phyloP scores from a whole-genome alignment of 2,888 invertebrate species.

The Tubulanus polymorphus region DNA sequence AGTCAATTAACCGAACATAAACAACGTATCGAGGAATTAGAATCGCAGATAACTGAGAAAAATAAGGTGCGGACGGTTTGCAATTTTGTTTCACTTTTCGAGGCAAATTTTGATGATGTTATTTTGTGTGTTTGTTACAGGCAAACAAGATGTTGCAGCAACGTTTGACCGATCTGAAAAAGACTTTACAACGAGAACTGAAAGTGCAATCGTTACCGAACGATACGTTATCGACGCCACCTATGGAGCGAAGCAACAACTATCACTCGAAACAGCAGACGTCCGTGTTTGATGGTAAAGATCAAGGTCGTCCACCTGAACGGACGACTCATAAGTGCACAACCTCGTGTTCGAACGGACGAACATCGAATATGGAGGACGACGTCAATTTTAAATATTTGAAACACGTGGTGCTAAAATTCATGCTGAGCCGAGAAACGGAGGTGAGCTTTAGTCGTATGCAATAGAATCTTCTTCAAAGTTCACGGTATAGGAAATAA shows the following conservation, averaged over 20 bases:
- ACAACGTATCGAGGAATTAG: slow-evolving; percentile 56
- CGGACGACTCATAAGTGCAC: neutral
- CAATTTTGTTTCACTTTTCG: no score
- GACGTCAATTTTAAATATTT: slow-evolving; percentile 81
- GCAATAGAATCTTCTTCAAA: no score
- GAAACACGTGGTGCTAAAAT: slow-evolving; percentile 89
- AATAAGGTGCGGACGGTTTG: slow-evolving; percentile 54
- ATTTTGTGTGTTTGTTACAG: slow-evolving; percentile 22
- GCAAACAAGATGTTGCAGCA: slow-evolving; percentile 79
- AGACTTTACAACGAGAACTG: slow-evolving; percentile 82
- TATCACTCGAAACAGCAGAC: no score
- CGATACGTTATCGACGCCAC: slow-evolving; percentile 44
- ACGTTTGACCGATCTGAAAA: slow-evolving; percentile 82
- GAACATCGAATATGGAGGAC: slow-evolving; percentile 36
- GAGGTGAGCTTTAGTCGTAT: slow-evolving; percentile 54
- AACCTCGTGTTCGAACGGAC: neutral
- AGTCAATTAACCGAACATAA: slow-evolving; percentile 22
- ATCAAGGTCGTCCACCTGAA: neutral
- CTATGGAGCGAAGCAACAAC: neutral
- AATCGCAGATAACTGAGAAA: slow-evolving; percentile 64
- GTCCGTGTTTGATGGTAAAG: no score
- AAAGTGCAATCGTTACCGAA: slow-evolving; percentile 52
- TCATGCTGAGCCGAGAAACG: slow-evolving; percentile 79
- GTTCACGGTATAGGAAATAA: no score
- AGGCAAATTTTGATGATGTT: slow-evolving; percentile 4